Evolutionary conservation across 2,888 invertebrate species (phyloP).

Genomic region (Oscheius myriophilus): DNA sequence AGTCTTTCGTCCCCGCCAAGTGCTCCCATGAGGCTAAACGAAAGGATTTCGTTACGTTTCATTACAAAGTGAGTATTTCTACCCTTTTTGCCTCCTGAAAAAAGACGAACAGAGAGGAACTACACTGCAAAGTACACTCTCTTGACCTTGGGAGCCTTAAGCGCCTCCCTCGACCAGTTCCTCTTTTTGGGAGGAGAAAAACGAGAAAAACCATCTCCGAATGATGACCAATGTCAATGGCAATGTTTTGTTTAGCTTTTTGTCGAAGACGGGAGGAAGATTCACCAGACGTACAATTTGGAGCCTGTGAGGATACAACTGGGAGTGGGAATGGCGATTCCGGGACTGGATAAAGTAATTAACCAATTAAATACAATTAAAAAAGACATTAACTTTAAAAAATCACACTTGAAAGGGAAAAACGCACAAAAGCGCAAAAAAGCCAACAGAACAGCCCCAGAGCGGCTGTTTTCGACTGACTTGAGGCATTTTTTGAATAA

Average conservation of each 20-base stretch:
- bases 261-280: conserved; percentile 52
- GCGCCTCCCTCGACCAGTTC: conserved; percentile 1
- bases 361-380: too few species aligned
- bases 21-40: conserved; percentile 63
- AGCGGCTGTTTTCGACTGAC: too few species aligned
- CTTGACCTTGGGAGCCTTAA: too few species aligned
- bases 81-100: background rate
- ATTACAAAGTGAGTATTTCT: conserved; percentile 63
- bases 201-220: too few species aligned
- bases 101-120: too few species aligned
- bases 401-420: too few species aligned
- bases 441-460: background rate
- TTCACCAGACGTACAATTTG: conserved; percentile 60
- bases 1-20: conserved; percentile 56
- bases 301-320: conserved; percentile 68
- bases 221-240: too few species aligned
- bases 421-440: background rate
- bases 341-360: conserved; percentile 70
- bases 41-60: conserved; percentile 69
- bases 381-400: background rate
- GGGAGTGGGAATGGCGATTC: conserved; percentile 69
- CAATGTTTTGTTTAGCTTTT: conserved; percentile 49
- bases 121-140: too few species aligned
- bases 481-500: too few species aligned
- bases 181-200: background rate